Evolutionary conservation across 2,113 vertebrate genomes (phyloP).

Genomic region (Callipepla californica): DNA sequence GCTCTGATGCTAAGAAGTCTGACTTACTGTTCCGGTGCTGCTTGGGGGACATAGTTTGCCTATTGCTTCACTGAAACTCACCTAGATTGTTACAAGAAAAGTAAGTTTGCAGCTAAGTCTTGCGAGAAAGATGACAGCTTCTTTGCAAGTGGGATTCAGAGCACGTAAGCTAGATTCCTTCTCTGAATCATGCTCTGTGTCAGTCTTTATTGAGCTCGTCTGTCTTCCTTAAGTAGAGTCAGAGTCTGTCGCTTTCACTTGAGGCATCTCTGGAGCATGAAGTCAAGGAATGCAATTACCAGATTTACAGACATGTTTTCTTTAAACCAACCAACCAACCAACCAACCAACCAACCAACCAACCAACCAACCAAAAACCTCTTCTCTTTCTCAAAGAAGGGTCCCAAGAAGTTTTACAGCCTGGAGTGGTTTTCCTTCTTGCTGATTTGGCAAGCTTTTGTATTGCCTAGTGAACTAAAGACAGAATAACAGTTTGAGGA

Average conservation of each 20-base stretch:
- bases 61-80: neutral
- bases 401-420: neutral
- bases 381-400: neutral
- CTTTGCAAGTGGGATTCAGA: neutral
- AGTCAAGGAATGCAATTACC: neutral
- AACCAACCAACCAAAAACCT: neutral
- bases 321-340: neutral
- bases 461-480: neutral
- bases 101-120: neutral
- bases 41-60: neutral
- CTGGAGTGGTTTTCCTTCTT: neutral
- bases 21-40: neutral
- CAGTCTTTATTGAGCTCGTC: neutral
- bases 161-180: neutral
- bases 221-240: neutral
- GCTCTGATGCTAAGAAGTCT: neutral
- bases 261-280: neutral
- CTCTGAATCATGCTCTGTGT: neutral
- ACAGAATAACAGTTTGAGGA: neutral
- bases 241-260: neutral
- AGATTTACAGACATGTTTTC: neutral
- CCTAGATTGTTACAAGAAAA: neutral
- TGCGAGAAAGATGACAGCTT: neutral
- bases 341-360: too few species aligned
- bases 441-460: neutral